Evolutionary conservation across 2,888 invertebrate genomes (phyloP), one percentile per base, ranked within the genome.

Genomic region (Gari tellinella): DNA sequence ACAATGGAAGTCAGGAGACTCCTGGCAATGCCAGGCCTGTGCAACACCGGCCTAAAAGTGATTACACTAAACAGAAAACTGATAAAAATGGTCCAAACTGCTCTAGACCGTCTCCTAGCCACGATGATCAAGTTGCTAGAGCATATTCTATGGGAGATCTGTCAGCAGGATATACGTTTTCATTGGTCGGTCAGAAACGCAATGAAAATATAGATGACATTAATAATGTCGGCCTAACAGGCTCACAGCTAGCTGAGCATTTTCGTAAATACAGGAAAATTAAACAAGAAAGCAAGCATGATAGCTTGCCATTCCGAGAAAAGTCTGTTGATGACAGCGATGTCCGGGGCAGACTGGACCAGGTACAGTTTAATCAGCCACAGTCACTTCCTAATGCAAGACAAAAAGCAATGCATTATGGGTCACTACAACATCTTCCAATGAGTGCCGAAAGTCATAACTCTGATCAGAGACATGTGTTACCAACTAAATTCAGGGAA

Each of bases 101-200:
- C 15, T 43, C 43, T 8, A 48, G 51, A 40, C 43, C 58, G 17
- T 58, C 61, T 12, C 46, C 67, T 19, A 60, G 65, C 15, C 78
- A 76, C 25, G 65, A 78, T 45, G 85, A 86, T n/a, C 63, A 76
- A 21, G 84, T 81, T 37, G 63, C 72, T 7, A 65, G 86, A 26
- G 79, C 85, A 14, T 83, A 85, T 51, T 86, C 86, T n/a, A 62
- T 86, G 14, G 85, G 85, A 0, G 85, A 86, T 64, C 72, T 86
- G 48, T 69, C 81, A 23, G 73, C 83, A 2, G 87, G 87, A 1
- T 77, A 84, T 69, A 81, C 85, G 8, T 78, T 88, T 31, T 81
- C 84, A n/a, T 26, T 88, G 38, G 86, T 86, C 8, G 87, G 86
- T 12, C 86, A 88, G 72, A 80, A 84, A 45, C 86, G 87, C 52